Conservation (phyloP, 1,140 invertebrate genomes). For the Caenorhabditis brenneri region DNA sequence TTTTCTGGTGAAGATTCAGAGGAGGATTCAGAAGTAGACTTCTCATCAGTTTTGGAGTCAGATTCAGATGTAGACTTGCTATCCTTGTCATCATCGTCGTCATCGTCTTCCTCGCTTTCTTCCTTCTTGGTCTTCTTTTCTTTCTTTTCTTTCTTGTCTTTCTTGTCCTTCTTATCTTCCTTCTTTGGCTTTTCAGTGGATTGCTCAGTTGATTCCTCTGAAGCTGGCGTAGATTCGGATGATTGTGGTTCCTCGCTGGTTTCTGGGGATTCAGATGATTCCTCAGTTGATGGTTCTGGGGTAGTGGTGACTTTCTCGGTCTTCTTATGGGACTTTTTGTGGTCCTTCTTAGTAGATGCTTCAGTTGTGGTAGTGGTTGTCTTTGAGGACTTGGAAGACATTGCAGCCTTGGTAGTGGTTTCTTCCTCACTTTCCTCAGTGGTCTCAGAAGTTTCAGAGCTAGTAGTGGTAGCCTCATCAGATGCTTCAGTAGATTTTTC, state of each 20-base stretch:
- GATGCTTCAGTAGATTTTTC: slow-evolving; percentile 6
- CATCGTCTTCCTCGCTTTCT: background rate
- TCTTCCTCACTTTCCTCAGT: slow-evolving; percentile 4
- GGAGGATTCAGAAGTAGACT: background rate
- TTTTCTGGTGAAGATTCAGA: slow-evolving; percentile 12
- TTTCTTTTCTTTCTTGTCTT: background rate
- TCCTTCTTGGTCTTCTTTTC: background rate
- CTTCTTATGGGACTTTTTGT: background rate
- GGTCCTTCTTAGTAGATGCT: background rate
- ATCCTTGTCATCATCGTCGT: background rate
- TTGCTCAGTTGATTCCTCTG: background rate
- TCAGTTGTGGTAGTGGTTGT: background rate
- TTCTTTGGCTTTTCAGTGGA: background rate
- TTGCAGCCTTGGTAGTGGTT: background rate
- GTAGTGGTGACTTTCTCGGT: slow-evolving; percentile 1
- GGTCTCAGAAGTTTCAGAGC: slow-evolving; percentile 18
- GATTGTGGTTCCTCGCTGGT: slow-evolving; percentile 29
- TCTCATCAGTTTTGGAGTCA: background rate
- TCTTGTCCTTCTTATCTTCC: background rate
- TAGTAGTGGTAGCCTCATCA: background rate
- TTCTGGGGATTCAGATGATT: slow-evolving; percentile 12
- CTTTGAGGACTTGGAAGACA: too few species aligned
- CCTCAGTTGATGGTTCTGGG: slow-evolving; percentile 22
- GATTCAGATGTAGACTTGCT: slow-evolving; percentile 8
- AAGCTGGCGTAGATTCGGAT: background rate